These are phyloP conservation scores for Eudasyphora cyanicolor DNA, from an alignment of 2,888 invertebrate genomes.

Conservation along the genomic window DNA sequence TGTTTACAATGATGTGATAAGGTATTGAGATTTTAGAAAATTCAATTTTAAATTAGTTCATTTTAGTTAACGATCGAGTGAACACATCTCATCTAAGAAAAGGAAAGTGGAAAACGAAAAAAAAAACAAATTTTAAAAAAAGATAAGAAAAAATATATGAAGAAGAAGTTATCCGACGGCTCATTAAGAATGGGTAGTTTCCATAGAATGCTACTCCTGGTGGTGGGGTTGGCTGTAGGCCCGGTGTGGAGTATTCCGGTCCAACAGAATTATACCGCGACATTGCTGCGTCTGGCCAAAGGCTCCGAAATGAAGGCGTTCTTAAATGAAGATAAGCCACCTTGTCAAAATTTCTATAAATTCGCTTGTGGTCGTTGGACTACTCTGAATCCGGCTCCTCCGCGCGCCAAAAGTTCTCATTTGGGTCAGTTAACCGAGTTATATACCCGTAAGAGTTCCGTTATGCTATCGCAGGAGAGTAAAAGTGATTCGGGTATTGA, in stretches of 20 bases:
- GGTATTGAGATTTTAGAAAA: slow-evolving; percentile 23
- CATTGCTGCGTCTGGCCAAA: slow-evolving; percentile 74
- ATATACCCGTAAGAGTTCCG: slow-evolving; percentile 74
- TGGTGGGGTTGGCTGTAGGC: slow-evolving; percentile 7
- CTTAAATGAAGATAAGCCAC: slow-evolving; percentile 69
- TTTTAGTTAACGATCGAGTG: background rate
- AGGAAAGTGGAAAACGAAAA: background rate
- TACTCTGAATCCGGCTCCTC: slow-evolving; percentile 71
- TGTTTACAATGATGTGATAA: slow-evolving; percentile 10
- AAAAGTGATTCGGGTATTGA: slow-evolving; percentile 72
- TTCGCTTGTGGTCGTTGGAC: slow-evolving; percentile 78
- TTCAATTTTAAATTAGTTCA: background rate
- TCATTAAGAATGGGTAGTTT: slow-evolving; percentile 26
- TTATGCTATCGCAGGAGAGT: slow-evolving; percentile 69
- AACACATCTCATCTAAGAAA: background rate
- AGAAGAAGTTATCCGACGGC: no score
- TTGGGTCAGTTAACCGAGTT: slow-evolving; percentile 74
- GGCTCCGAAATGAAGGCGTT: slow-evolving; percentile 75
- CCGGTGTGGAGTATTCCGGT: slow-evolving; percentile 54
- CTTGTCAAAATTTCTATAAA: slow-evolving; percentile 75
- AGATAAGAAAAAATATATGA: background rate
- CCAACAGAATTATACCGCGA: slow-evolving; percentile 72
- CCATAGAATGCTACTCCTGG: slow-evolving; percentile 29
- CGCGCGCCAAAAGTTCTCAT: slow-evolving; percentile 70
- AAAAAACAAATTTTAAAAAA: background rate